Percentiles rank a stretch among this genome's conserved stretches.
Evolutionary conservation across 1,140 invertebrate genomes (phyloP).

Genomic region (Lepidurus apus): DNA sequence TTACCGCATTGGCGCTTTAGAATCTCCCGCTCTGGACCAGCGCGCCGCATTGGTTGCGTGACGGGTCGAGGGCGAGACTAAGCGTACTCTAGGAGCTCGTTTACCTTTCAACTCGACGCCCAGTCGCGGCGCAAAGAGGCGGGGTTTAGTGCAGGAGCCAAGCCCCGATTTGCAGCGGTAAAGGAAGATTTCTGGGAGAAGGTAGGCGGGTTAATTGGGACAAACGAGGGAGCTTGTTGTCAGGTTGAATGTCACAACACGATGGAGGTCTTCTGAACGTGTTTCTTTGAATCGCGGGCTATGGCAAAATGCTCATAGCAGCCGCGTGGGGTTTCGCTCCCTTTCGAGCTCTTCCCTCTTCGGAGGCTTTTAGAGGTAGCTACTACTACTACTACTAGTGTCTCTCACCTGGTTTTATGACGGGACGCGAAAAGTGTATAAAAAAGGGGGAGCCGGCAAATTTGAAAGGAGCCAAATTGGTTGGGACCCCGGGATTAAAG

Average conservation of each 20-base stretch:
- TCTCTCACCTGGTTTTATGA: conserved; percentile 17
- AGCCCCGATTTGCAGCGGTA: neutral
- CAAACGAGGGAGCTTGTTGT: conserved; percentile 20
- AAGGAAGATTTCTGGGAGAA: neutral
- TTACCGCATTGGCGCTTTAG: too few species aligned
- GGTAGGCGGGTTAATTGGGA: conserved; percentile 12
- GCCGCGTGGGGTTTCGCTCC: too few species aligned
- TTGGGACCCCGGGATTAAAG: neutral
- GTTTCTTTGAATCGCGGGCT: too few species aligned
- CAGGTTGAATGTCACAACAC: neutral
- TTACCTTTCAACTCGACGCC: too few species aligned
- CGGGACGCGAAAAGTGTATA: neutral
- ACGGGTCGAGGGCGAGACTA: too few species aligned
- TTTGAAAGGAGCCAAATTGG: neutral
- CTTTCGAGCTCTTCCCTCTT: too few species aligned
- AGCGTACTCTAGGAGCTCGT: too few species aligned
- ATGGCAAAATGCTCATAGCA: too few species aligned
- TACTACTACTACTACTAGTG: neutral
- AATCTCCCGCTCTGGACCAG: too few species aligned
- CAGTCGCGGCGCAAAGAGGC: neutral
- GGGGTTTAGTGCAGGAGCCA: neutral
- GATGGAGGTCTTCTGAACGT: neutral
- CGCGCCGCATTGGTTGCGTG: too few species aligned
- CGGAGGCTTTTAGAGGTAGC: too few species aligned
- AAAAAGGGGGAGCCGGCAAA: neutral